Base-by-base conservation (phyloP, 2,113 vertebrate genomes). In the Triplophysa rosa region DNA sequence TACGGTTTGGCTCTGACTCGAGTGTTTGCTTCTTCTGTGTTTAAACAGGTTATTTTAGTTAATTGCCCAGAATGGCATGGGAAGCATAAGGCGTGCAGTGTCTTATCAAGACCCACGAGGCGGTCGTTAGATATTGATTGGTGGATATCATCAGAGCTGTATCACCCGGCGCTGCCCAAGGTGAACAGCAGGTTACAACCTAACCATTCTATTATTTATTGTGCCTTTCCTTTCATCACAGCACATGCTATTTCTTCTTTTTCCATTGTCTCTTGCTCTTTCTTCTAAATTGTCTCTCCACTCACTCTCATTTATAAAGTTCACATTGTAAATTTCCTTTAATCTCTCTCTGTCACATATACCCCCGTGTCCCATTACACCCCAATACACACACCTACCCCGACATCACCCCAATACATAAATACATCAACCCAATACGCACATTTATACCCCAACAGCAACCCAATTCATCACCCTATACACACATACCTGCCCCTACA, bases 111-210 rank as follows among this genome's bases (percentile, higher is more conserved):
- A 66, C 47, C 69, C 65, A 37, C 17, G 58, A 77, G 73, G 73
- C 62, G 54, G 68, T 83, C 78, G 72, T 83, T 83, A 77, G 72
- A 62, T 77, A 80, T 83, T 73, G 73, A 80, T 80, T 75, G 70
- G 78, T 45, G 42, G 54, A 77, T 79, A 77, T 62, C 61, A 67
- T 71, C 59, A 69, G 80, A 77, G 26, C 45, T 47, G 37, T 37
- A 26, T 61, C 37, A 42, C 59, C 24, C 59, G 56, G 77, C 54
- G 21, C 52, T 40, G 66, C 11, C 24, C 47, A 65, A 29, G 62
- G 76, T 74, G 77, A 77, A 68, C 67, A 80, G 49, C 82, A 80
- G 71, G 59, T 77, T 77, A 77, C 66, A 76, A 78, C 82, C 77
- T 76, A 47, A 47, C 77, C 26, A 33, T 23, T 33, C 24, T 64